Percentiles rank a stretch among this genome's conserved stretches.
These are phyloP conservation scores for Brachyrhaphis roseni DNA, from an alignment of 2,797 vertebrate genomes.

Conservation along the genomic window DNA sequence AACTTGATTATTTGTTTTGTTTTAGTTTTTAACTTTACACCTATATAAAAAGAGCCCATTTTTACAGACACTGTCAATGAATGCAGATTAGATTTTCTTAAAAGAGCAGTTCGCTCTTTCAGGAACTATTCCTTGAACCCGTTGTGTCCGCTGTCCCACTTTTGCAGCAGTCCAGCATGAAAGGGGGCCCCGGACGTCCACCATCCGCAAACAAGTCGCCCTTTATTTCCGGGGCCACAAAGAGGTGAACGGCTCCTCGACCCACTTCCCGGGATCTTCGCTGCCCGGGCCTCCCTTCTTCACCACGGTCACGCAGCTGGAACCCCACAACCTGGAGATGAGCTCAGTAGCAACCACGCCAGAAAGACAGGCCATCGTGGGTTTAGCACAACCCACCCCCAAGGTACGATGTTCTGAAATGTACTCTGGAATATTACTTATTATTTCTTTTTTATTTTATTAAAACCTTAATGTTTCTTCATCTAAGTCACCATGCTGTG, in stretches of 20 bases:
- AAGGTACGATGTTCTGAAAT: constrained; percentile 80
- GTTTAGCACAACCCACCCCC: constrained; percentile 95
- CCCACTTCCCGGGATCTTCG: constrained; percentile 89
- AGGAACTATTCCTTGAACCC: constrained; percentile 26
- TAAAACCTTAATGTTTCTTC: background rate
- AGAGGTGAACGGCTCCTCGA: constrained; percentile 89
- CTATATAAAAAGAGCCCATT: background rate
- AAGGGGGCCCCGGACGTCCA: constrained; percentile 95
- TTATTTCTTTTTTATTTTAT: background rate
- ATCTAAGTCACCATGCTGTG: background rate
- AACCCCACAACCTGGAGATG: constrained; percentile 93
- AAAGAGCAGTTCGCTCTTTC: background rate
- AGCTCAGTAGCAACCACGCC: constrained; percentile 88
- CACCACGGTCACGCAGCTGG: constrained; percentile 94
- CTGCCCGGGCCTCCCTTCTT: constrained; percentile 94
- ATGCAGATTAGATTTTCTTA: background rate
- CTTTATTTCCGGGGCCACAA: constrained; percentile 98
- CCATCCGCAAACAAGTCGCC: constrained; percentile 98
- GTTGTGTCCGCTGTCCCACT: constrained; percentile 23
- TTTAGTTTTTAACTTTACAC: background rate
- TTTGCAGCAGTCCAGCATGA: constrained; percentile 95
- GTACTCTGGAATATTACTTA: too few species aligned
- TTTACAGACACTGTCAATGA: background rate
- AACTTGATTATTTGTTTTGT: background rate
- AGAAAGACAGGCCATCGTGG: constrained; percentile 92